These are phyloP conservation scores for Euzetes globulus DNA, from an alignment of 2,888 invertebrate genomes.

Conservation along the genomic window DNA sequence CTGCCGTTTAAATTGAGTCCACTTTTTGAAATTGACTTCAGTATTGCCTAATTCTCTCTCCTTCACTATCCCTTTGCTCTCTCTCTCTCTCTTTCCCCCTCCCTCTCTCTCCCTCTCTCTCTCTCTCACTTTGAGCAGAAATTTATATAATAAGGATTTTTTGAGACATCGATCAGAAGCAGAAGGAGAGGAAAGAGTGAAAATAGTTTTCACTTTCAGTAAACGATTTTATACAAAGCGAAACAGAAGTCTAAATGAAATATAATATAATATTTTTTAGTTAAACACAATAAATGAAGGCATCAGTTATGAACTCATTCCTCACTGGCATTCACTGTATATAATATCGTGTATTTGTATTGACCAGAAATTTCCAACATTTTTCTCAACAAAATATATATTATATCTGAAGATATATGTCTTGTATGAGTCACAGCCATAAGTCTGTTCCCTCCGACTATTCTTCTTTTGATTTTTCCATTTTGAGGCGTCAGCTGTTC, in stretches of 20 bases:
- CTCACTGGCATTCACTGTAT: neutral
- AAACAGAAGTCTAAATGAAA: neutral
- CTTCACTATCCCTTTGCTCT: neutral
- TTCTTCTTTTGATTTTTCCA: constrained; percentile 4
- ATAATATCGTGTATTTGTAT: neutral
- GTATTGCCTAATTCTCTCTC: neutral
- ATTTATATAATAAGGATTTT: neutral
- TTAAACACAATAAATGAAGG: neutral
- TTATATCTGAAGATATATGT: neutral
- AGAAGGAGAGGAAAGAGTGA: neutral
- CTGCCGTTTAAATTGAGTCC: constrained; percentile 3
- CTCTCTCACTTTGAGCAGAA: neutral
- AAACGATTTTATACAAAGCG: neutral
- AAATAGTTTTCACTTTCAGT: constrained; percentile 8
- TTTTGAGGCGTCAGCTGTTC: constrained; percentile 18
- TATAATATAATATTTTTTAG: neutral
- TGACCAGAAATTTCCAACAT: neutral
- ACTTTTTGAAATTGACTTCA: neutral
- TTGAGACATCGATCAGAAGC: neutral
- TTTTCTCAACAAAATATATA: neutral
- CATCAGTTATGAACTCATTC: neutral
- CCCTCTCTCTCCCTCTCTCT: neutral
- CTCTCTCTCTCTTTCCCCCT: neutral
- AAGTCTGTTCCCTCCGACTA: neutral
- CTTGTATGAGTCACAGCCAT: neutral